phyloP scores from a whole-genome alignment of 2,888 invertebrate species.

The Pyrocoelia pectoralis region DNA sequence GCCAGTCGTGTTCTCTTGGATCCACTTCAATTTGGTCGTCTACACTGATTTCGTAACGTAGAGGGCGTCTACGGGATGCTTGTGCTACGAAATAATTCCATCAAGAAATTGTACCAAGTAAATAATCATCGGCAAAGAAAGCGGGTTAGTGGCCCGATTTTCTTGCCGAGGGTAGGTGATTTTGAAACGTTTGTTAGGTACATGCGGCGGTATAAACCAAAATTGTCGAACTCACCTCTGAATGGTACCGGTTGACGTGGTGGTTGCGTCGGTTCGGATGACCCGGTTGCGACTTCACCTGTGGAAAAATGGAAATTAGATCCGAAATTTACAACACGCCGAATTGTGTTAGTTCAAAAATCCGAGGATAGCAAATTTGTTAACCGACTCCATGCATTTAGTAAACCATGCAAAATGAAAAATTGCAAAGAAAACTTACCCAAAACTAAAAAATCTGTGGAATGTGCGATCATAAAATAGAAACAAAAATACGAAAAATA shows the following conservation, averaged over 20 bases:
- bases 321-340: constrained; percentile 3
- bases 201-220: too few relatives aligned
- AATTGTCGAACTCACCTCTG: constrained; percentile 29
- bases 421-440: constrained; percentile 40
- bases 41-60: constrained; percentile 63
- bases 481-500: constrained; percentile 31
- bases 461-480: constrained; percentile 33
- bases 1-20: constrained; percentile 65
- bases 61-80: constrained; percentile 57
- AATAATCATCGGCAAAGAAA: background rate
- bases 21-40: constrained; percentile 65
- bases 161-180: background rate
- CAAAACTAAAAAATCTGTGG: constrained; percentile 34
- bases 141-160: background rate
- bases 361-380: constrained; percentile 4
- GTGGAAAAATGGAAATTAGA: constrained; percentile 14
- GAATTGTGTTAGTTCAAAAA: too few relatives aligned
- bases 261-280: constrained; percentile 15
- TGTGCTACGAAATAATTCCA: constrained; percentile 52
- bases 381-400: constrained; percentile 18
- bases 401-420: constrained; percentile 33
- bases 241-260: constrained; percentile 30
- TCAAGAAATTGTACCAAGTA: constrained; percentile 26
- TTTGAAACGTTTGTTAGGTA: too few relatives aligned
- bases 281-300: constrained; percentile 36